Evolutionary conservation across 2,888 invertebrate genomes (phyloP), one percentile per base, ranked within the genome.

Genomic region (Synergus umbraculus): DNA sequence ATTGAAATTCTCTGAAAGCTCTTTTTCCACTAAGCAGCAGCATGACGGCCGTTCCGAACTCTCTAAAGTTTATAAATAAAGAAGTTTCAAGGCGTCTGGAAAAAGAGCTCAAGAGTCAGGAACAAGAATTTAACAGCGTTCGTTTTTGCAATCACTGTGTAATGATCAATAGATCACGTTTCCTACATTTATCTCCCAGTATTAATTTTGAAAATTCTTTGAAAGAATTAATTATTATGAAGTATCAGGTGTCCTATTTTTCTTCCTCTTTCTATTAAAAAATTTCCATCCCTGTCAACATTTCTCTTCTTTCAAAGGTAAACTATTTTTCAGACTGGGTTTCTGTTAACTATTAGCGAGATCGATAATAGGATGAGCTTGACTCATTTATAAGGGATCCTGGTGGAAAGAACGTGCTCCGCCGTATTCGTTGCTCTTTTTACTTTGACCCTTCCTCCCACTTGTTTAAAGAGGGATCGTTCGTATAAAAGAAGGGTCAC

Each of bases 111-210:
- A 18, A 54, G 54, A 73, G 73, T 73, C 73, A 41, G 37, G 54
- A 37, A 10, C 49, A 69, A 13, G 49, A n/a, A 37, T 69, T 37
- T 49, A 29, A 49, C 37, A 46, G 49, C 29, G 15, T 15, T 73
- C 41, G 54, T 37, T 73, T 54, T 10, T 54, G 9, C n/a, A 73
- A 22, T 37, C 10, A 7, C 49, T 69, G 29, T 5, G 8, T 49
- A 73, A 54, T 29, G 0, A 46, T 54, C 15, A 15, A 54, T 73
- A 49, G 73, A 73, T 54, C 37, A 13, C 3, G 46, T 46, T 86
- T 83, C 83, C 84, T 85, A 85, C 83, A 85, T 86, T 84, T 85
- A 79, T 84, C 85, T 85, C 80, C 81, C 81, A 83, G 86, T 88
- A 87, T 87, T 88, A 89, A 89, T 87, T 37, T 37, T 37, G 5